A percentile compares a stretch with the other conserved stretches of the same genome.
Evolutionary conservation across 2,797 vertebrate genomes (phyloP).

Genomic region (Setipinna tenuifilis): DNA sequence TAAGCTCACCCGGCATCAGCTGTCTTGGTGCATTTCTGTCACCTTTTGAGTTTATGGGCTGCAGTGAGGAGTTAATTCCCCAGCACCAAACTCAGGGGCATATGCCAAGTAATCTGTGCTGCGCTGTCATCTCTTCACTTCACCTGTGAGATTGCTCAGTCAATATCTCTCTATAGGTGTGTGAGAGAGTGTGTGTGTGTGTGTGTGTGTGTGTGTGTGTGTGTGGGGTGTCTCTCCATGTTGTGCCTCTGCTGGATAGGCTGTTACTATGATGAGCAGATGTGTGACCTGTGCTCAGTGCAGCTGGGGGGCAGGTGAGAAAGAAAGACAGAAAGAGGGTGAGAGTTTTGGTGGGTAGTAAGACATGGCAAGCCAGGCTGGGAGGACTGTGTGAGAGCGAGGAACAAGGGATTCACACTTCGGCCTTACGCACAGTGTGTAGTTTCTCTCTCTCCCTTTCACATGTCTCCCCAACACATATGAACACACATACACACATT

Average conservation of each 20-base stretch:
- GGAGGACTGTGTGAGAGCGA: neutral
- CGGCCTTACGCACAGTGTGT: conserved; percentile 90
- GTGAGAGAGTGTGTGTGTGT: neutral
- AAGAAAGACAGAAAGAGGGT: neutral
- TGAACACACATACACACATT: neutral
- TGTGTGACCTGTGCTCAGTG: conserved; percentile 9
- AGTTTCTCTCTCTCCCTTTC: neutral
- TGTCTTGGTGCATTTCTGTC: neutral
- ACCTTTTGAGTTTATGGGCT: neutral
- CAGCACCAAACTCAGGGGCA: neutral
- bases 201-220: neutral
- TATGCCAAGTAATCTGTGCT: neutral
- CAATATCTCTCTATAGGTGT: neutral
- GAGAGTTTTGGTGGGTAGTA: conserved; percentile 83
- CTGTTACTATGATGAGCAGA: neutral
- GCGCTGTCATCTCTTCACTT: neutral
- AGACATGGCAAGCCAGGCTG: conserved; percentile 49
- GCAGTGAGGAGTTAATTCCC: neutral
- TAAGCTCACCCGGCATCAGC: neutral
- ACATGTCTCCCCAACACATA: neutral
- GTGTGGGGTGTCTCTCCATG: conserved; percentile 81
- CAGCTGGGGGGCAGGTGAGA: neutral
- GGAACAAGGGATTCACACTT: conserved; percentile 82
- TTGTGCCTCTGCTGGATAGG: conserved; percentile 73
- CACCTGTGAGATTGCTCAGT: conserved; percentile 2